A percentile compares a stretch with the other conserved stretches of the same genome.
phyloP scores from a whole-genome alignment of 2,888 invertebrate genomes.

The Acanthococcus lagerstroemiae region DNA sequence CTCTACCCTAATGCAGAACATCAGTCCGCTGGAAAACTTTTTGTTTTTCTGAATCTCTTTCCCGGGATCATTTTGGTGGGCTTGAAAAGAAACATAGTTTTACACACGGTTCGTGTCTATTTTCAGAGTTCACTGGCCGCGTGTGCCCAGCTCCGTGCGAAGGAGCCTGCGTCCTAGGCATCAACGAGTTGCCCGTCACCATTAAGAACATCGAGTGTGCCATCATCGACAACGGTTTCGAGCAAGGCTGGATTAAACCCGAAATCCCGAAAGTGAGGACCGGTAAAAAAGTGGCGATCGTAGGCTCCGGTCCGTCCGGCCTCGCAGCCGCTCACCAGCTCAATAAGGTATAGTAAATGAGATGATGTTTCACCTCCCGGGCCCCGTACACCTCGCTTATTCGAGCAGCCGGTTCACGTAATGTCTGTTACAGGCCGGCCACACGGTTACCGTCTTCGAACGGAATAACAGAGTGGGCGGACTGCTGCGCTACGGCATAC shows the following conservation, averaged over 20 bases:
- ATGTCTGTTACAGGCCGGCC: constrained; percentile 58
- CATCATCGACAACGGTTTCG: constrained; percentile 96
- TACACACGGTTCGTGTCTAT: too few relatives aligned
- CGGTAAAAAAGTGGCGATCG: constrained; percentile 73
- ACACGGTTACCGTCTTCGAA: constrained; percentile 92
- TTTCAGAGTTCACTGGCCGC: constrained; percentile 84
- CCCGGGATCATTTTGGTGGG: too few relatives aligned
- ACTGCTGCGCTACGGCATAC: constrained; percentile 93
- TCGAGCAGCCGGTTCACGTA: neutral
- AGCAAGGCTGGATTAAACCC: constrained; percentile 86
- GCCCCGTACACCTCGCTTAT: neutral
- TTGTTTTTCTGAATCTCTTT: neutral
- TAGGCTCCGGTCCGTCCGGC: constrained; percentile 91
- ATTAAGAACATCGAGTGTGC: constrained; percentile 99
- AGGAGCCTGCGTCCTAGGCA: constrained; percentile 92
- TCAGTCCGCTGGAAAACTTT: too few relatives aligned
- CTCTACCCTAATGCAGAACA: too few relatives aligned
- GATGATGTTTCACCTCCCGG: too few relatives aligned
- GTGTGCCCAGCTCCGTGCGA: constrained; percentile 97
- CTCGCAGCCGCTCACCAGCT: constrained; percentile 93
- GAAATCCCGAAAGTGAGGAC: constrained; percentile 64
- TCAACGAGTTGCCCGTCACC: constrained; percentile 92
- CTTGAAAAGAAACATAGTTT: too few relatives aligned
- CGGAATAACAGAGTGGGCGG: constrained; percentile 93
- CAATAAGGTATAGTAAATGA: constrained; percentile 57